phyloP scores from a whole-genome alignment of 2,888 invertebrate species.

The Chouioia cunea region DNA sequence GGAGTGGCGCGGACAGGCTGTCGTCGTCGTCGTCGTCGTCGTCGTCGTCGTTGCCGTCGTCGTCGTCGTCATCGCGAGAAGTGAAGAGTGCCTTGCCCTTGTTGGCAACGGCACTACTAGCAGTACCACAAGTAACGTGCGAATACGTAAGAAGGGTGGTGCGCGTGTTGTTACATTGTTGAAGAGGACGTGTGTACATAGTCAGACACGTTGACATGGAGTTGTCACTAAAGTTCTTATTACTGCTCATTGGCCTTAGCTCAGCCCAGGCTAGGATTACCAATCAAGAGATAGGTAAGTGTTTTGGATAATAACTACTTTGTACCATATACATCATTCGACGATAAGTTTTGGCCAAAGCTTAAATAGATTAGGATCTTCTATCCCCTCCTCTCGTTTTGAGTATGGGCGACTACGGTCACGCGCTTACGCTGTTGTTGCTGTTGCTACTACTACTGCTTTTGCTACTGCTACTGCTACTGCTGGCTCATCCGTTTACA shows the following conservation, averaged over 20 bases:
- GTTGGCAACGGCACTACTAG: not conserved
- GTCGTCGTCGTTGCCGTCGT: not conserved
- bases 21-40: not conserved
- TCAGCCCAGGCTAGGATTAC: slow-evolving; percentile 59
- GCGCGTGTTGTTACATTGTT: no score
- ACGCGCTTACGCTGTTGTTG: no score
- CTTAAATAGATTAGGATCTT: no score
- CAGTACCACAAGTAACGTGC: slow-evolving; percentile 9
- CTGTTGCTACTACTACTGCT: no score
- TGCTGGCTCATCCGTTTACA: slow-evolving; percentile 20
- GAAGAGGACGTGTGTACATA: not conserved
- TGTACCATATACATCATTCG: no score
- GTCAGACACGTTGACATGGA: slow-evolving; percentile 24
- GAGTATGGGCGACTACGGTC: not conserved
- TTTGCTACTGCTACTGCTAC: slow-evolving; percentile 13
- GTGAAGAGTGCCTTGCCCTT: no score
- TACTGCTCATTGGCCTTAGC: slow-evolving; percentile 48
- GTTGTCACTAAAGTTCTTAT: slow-evolving; percentile 47
- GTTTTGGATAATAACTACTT: no score
- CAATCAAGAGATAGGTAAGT: slow-evolving; percentile 66
- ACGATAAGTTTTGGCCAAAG: no score
- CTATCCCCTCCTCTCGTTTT: no score
- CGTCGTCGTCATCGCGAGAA: not conserved
- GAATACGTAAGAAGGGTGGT: not conserved
- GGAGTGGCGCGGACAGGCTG: slow-evolving; percentile 37